These are phyloP conservation scores for Tenrec ecaudatus DNA, from an alignment of 2,113 vertebrate species.

Conservation along the genomic window DNA sequence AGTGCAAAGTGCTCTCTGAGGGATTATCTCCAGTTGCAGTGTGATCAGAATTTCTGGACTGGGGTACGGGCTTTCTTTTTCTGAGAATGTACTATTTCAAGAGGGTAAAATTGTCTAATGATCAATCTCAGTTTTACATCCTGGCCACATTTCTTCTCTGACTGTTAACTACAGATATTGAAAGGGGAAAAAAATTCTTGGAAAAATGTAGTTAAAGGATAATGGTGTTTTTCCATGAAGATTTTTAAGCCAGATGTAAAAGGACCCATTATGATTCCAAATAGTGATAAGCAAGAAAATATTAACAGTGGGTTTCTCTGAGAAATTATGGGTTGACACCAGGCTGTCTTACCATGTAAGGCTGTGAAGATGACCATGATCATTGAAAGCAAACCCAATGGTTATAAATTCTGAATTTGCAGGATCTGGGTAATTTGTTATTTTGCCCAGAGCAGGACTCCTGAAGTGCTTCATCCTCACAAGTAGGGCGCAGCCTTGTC, in stretches of 20 bases:
- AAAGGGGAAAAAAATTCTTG: too few relatives aligned
- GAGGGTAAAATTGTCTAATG: not conserved
- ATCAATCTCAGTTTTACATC: not conserved
- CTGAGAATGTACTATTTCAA: not conserved
- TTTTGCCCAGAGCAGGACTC: slow-evolving; percentile 7
- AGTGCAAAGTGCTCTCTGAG: not conserved
- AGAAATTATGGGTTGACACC: not conserved
- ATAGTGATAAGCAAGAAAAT: not conserved
- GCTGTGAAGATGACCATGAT: not conserved
- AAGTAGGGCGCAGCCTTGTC: not conserved
- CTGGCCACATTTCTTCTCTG: not conserved
- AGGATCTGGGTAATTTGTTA: not conserved
- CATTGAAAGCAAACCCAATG: not conserved
- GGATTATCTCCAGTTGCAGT: not conserved
- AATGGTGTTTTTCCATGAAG: too few relatives aligned
- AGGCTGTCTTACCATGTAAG: not conserved
- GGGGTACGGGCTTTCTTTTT: not conserved
- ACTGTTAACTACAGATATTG: not conserved
- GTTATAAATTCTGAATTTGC: not conserved
- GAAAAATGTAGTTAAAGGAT: too few relatives aligned
- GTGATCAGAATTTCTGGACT: not conserved
- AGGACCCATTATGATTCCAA: not conserved
- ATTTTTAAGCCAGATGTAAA: not conserved
- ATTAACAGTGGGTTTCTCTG: not conserved
- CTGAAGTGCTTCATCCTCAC: not conserved